Evolutionary conservation across 2,797 vertebrate genomes (phyloP).

Genomic region (Limosa lapponica): DNA sequence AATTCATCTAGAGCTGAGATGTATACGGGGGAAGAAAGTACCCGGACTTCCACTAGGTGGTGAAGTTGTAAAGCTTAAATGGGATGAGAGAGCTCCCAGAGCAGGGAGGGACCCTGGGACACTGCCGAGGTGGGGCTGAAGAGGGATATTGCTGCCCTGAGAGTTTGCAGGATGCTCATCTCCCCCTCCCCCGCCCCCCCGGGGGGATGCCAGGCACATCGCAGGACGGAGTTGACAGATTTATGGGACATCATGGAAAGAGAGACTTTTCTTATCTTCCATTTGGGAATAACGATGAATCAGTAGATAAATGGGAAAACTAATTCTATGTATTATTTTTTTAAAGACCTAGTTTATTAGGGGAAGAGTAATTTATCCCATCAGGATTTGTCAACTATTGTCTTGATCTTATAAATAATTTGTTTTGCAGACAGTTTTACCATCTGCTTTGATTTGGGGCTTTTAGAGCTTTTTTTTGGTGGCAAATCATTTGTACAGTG

Average conservation of each 20-base stretch:
- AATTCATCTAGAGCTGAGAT: background rate
- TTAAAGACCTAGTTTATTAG: background rate
- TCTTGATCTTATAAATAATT: background rate
- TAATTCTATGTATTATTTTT: background rate
- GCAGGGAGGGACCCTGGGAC: background rate
- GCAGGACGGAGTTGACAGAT: accelerated
- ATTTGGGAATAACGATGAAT: background rate
- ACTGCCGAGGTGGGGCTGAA: background rate
- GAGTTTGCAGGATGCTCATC: background rate
- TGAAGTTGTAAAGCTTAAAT: slow-evolving; percentile 62
- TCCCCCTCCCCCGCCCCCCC: background rate
- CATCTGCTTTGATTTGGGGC: background rate
- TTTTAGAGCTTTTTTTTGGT: background rate
- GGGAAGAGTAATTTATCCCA: background rate
- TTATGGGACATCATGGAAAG: background rate
- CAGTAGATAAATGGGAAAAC: background rate
- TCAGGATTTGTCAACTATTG: background rate
- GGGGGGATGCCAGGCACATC: background rate
- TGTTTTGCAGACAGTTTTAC: background rate
- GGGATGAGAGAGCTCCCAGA: background rate
- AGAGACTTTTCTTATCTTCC: background rate
- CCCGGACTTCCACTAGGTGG: slow-evolving; percentile 71
- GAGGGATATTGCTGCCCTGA: background rate
- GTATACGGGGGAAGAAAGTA: background rate
- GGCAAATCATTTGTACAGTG: background rate